Percentiles rank a stretch among this genome's conserved stretches.
phyloP scores from a whole-genome alignment of 53 echinoderm and acorn worm species.

The Apostichopus leukothele region DNA sequence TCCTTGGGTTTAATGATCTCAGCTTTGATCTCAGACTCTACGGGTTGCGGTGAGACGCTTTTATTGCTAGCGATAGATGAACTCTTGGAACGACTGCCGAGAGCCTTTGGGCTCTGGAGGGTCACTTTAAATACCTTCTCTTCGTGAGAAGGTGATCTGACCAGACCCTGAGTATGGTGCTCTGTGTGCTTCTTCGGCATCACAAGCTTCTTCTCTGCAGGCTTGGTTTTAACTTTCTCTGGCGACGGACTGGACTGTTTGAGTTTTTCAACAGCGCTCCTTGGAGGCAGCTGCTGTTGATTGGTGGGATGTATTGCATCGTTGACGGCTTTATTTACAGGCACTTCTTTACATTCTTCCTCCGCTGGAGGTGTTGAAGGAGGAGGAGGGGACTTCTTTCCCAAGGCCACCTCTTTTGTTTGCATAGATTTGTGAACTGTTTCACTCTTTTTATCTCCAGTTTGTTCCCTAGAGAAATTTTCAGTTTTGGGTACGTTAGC shows the following conservation, averaged over 20 bases:
- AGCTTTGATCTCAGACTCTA: constrained; percentile 41
- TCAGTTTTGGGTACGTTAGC: neutral
- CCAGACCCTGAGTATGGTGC: constrained; percentile 43
- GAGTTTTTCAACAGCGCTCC: constrained; percentile 18
- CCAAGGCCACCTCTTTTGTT: constrained; percentile 22
- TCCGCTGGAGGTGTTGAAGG: constrained; percentile 30
- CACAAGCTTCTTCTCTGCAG: constrained; percentile 23
- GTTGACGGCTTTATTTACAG: constrained; percentile 32
- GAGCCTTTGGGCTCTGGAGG: constrained; percentile 39
- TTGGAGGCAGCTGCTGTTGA: constrained; percentile 18
- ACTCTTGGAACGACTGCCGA: constrained; percentile 46
- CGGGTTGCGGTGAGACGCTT: constrained; percentile 37
- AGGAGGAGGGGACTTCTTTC: constrained; percentile 10
- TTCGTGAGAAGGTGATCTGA: constrained; percentile 45
- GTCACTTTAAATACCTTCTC: constrained; percentile 47
- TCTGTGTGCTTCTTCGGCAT: constrained; percentile 38
- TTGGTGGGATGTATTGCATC: constrained; percentile 16
- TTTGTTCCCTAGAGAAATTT: neutral
- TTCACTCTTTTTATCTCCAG: neutral
- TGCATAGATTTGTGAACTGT: constrained; percentile 44
- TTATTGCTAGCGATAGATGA: constrained; percentile 47
- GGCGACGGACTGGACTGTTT: constrained; percentile 12
- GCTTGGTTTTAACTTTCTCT: constrained; percentile 12
- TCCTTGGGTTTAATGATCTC: constrained; percentile 32
- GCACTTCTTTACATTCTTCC: constrained; percentile 26